phyloP scores from a whole-genome alignment of 2,888 invertebrate species.

The Plagodis pulveraria region DNA sequence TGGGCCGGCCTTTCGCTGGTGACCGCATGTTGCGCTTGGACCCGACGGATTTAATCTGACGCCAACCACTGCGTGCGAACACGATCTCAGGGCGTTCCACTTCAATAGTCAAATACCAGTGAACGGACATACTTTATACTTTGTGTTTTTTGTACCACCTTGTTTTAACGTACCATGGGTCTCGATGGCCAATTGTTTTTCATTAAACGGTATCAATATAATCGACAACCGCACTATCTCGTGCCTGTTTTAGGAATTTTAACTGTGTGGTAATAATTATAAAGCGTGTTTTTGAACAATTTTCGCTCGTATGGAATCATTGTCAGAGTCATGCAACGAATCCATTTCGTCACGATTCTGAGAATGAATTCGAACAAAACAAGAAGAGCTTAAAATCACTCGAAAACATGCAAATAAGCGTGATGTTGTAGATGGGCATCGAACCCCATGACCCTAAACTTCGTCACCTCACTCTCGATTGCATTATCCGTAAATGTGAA shows the following conservation, averaged over 20 bases:
- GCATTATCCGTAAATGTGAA: no score
- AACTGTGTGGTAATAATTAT: conserved; percentile 10
- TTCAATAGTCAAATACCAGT: conserved; percentile 44
- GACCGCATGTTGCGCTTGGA: conserved; percentile 58
- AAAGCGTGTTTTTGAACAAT: conserved; percentile 9
- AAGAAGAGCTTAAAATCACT: conserved; percentile 59
- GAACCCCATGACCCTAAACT: conserved; percentile 57
- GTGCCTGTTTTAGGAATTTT: conserved; percentile 12
- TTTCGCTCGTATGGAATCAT: conserved; percentile 33
- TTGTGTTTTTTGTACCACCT: conserved; percentile 29
- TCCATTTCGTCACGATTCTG: conserved; percentile 58
- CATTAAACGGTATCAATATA: conserved; percentile 28
- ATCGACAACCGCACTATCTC: conserved; percentile 12
- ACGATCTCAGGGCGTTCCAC: conserved; percentile 60
- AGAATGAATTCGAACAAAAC: conserved; percentile 58
- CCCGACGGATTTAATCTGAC: conserved; percentile 67
- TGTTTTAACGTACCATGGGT: conserved; percentile 40
- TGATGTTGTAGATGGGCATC: conserved; percentile 60
- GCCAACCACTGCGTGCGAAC: conserved; percentile 65
- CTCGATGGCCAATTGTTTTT: conserved; percentile 39
- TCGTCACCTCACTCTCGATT: conserved; percentile 21
- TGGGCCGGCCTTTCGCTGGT: conserved; percentile 40
- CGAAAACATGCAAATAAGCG: conserved; percentile 67
- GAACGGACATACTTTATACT: conserved; percentile 25
- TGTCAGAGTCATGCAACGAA: conserved; percentile 47